Percentiles rank a stretch among this genome's conserved stretches.
Conservation (phyloP, 1,140 invertebrate species). For the Cydia amplana region DNA sequence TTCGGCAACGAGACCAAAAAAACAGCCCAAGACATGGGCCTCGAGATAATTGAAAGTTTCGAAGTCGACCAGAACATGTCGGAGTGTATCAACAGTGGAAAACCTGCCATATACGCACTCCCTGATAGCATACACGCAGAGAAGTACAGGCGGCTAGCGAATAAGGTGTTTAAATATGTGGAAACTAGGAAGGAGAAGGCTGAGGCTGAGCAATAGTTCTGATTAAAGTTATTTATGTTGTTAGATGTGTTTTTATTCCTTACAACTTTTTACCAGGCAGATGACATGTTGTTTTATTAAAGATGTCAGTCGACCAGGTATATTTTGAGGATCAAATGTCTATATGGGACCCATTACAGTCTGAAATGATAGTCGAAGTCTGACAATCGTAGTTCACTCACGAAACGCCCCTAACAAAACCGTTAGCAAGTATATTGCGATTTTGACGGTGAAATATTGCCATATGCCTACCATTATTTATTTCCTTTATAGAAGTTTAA, state of each 20-base stretch:
- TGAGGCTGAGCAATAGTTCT: conserved; percentile 51
- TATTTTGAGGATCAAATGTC: too few relatives aligned
- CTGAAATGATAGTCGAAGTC: too few relatives aligned
- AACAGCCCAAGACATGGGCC: conserved; percentile 79
- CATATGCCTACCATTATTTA: too few relatives aligned
- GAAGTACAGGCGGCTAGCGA: conserved; percentile 81
- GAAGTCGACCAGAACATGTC: conserved; percentile 87
- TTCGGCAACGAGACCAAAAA: conserved; percentile 81
- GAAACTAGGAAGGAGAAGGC: conserved; percentile 60
- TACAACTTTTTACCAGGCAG: too few relatives aligned
- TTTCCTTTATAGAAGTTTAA: too few relatives aligned
- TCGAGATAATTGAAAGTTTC: conserved; percentile 85
- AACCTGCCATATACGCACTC: conserved; percentile 87
- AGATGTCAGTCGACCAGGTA: too few relatives aligned
- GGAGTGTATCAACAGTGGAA: conserved; percentile 86
- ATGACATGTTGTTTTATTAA: too few relatives aligned
- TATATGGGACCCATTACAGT: too few relatives aligned
- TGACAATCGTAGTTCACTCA: too few relatives aligned
- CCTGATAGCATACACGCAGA: conserved; percentile 81
- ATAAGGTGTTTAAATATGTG: conserved; percentile 79
- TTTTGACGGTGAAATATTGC: too few relatives aligned
- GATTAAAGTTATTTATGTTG: conserved; percentile 49
- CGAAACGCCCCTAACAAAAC: too few relatives aligned
- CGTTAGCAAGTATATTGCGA: too few relatives aligned
- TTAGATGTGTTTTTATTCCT: conserved; percentile 49